phyloP scores from a whole-genome alignment of 2,888 invertebrate species.

The Amphipoea lucens region DNA sequence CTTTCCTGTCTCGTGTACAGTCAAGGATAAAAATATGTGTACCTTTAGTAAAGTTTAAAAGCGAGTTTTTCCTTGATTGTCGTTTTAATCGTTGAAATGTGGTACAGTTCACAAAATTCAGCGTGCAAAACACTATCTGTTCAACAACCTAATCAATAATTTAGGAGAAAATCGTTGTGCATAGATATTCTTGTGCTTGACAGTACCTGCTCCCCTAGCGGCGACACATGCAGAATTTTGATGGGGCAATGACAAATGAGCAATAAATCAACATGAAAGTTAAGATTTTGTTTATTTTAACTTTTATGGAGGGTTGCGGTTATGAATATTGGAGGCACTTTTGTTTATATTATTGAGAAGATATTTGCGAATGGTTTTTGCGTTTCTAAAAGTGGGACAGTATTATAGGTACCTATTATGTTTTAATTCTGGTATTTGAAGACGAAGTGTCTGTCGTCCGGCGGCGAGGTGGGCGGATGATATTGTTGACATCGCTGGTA shows the following conservation, averaged over 20 bases:
- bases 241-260: slow-evolving; percentile 74
- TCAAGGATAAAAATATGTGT: background rate
- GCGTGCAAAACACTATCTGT: background rate
- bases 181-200: slow-evolving; percentile 1
- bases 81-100: background rate
- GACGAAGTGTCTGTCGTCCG: background rate
- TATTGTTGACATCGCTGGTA: background rate
- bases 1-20: slow-evolving; percentile 64
- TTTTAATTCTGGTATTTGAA: background rate
- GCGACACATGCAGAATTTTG: slow-evolving; percentile 86
- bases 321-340: slow-evolving; percentile 54
- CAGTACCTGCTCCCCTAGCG: slow-evolving; percentile 65
- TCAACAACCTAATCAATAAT: background rate
- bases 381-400: background rate
- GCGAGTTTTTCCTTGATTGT: background rate
- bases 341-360: slow-evolving; percentile 11
- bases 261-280: slow-evolving; percentile 66
- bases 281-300: slow-evolving; percentile 62
- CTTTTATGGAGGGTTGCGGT: slow-evolving; percentile 52
- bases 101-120: background rate
- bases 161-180: background rate
- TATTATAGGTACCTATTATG: background rate
- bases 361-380: background rate
- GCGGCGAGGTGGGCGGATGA: background rate
- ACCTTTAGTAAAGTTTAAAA: background rate